Evolutionary conservation across 2,888 invertebrate species (phyloP).

Genomic region (Glyphotaelius pellucidus): DNA sequence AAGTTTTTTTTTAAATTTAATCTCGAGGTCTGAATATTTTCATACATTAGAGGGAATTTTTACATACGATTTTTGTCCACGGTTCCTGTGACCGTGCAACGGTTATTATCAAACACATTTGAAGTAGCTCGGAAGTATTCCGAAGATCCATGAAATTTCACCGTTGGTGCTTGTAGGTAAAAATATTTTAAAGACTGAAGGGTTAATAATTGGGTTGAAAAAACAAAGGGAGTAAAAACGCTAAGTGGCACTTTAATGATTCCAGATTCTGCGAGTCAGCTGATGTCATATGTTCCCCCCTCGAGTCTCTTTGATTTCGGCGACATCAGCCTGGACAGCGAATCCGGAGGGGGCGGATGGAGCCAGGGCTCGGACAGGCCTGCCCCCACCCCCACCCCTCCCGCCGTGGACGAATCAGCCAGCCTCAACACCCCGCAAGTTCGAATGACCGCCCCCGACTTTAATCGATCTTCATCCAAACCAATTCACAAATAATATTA

Average conservation of each 20-base stretch:
- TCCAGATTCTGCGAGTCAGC: conserved; percentile 76
- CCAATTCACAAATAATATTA: neutral
- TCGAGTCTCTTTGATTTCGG: conserved; percentile 77
- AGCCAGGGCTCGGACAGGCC: conserved; percentile 8
- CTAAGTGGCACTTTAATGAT: conserved; percentile 43
- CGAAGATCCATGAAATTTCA: too few relatives aligned
- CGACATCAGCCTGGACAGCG: conserved; percentile 74
- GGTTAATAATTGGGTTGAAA: neutral
- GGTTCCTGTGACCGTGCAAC: too few relatives aligned
- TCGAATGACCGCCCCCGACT: conserved; percentile 70
- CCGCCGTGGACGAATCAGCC: conserved; percentile 67
- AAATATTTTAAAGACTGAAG: neutral
- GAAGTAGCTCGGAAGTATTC: too few relatives aligned
- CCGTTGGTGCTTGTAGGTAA: too few relatives aligned
- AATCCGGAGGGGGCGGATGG: conserved; percentile 71
- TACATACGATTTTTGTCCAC: too few relatives aligned
- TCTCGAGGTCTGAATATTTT: too few relatives aligned
- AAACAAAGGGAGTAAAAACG: neutral
- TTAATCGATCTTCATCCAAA: conserved; percentile 22
- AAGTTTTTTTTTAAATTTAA: too few relatives aligned
- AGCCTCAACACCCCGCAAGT: conserved; percentile 75
- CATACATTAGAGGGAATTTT: too few relatives aligned
- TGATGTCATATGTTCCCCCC: conserved; percentile 74
- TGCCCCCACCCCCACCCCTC: neutral
- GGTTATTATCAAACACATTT: too few relatives aligned